These are phyloP conservation scores for Agelastica alni DNA, from an alignment of 2,888 invertebrate species.

Conservation along the genomic window DNA sequence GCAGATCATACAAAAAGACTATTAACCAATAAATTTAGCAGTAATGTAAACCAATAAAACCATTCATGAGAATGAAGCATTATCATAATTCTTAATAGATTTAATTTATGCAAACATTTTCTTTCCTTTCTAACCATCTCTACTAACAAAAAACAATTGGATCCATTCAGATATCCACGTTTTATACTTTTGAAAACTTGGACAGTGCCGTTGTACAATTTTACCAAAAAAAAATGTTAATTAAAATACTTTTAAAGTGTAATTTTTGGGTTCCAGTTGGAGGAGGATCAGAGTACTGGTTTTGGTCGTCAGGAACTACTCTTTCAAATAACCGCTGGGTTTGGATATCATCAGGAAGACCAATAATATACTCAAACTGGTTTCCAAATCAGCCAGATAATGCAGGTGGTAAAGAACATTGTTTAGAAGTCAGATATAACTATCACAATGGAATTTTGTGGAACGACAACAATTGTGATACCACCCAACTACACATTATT, in stretches of 20 bases:
- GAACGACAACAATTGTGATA: slow-evolving; percentile 17
- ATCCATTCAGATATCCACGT: no score
- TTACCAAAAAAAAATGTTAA: no score
- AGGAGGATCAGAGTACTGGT: slow-evolving; percentile 3
- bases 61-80: no score
- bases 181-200: no score
- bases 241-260: not conserved
- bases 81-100: no score
- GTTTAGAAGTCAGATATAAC: slow-evolving; percentile 15
- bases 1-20: no score
- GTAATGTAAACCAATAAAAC: no score
- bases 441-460: slow-evolving; percentile 9
- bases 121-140: no score
- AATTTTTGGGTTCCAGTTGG: slow-evolving; percentile 15
- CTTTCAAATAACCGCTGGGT: slow-evolving; percentile 17
- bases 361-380: slow-evolving; percentile 18
- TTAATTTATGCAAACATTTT: no score
- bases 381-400: slow-evolving; percentile 19
- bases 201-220: no score
- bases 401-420: slow-evolving; percentile 14
- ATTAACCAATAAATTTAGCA: no score
- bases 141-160: no score
- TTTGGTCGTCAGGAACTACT: slow-evolving; percentile 23
- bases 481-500: slow-evolving; percentile 8
- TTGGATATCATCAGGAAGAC: slow-evolving; percentile 22